phyloP scores from a whole-genome alignment of 2,113 vertebrate genomes.

The Athene cunicularia region DNA sequence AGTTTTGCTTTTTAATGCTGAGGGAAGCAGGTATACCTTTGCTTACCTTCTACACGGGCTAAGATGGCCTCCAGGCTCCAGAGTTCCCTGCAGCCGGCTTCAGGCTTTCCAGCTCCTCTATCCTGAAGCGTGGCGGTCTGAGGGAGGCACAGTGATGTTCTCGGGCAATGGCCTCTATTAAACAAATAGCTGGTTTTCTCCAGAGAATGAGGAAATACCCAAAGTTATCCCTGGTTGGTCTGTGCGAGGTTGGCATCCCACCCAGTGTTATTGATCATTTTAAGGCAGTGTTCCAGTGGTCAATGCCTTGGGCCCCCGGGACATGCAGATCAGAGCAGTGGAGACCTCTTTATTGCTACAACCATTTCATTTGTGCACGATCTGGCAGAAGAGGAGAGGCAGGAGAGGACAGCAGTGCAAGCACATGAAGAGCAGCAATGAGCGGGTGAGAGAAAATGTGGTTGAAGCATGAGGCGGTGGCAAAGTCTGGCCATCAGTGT shows the following conservation, averaged over 20 bases:
- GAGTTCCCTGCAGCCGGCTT: background rate
- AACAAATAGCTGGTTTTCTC: slow-evolving; percentile 21
- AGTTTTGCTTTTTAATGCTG: background rate
- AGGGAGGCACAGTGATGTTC: background rate
- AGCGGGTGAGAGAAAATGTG: background rate
- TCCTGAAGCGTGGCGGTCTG: background rate
- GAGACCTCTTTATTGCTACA: background rate
- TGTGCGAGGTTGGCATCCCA: background rate
- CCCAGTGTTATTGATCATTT: background rate
- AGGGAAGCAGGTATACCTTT: background rate
- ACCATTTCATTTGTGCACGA: background rate
- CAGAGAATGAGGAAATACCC: slow-evolving; percentile 61
- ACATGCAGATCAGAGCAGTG: fast-evolving
- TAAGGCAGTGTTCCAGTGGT: slow-evolving; percentile 63
- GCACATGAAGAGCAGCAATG: fast-evolving
- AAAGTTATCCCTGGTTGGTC: slow-evolving; percentile 28
- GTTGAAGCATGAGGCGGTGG: background rate
- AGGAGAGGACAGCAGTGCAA: background rate
- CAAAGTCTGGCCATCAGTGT: background rate
- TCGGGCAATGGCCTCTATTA: background rate
- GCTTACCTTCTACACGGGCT: background rate
- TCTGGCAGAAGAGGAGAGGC: background rate
- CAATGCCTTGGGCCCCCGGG: background rate
- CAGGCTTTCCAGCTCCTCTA: background rate
- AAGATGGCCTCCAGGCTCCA: background rate